A percentile compares a stretch with the other conserved stretches of the same genome.
phyloP scores from a whole-genome alignment of 2,113 vertebrate genomes.

The Poeciliopsis retropinna region DNA sequence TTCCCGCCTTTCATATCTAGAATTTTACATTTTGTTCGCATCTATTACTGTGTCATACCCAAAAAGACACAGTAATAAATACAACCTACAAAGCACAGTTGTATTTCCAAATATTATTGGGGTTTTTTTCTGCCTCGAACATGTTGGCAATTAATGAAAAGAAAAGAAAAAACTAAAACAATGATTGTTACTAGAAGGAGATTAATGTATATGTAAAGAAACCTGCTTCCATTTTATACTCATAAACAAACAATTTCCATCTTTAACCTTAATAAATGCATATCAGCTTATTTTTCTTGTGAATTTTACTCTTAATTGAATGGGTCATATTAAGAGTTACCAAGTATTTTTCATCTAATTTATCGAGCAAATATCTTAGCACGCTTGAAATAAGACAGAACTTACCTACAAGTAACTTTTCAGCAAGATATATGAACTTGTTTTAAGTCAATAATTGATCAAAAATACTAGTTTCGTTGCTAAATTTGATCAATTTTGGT shows the following conservation, averaged over 20 bases:
- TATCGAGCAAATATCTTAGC: too few relatives aligned
- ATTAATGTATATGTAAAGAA: not conserved
- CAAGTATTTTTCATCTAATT: too few relatives aligned
- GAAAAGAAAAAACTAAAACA: not conserved
- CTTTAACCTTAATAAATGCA: not conserved
- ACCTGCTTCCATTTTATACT: not conserved
- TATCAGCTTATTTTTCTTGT: not conserved
- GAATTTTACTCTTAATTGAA: too few relatives aligned
- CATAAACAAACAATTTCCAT: not conserved
- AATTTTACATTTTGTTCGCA: not conserved
- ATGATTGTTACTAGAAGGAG: not conserved
- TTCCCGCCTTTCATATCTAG: not conserved
- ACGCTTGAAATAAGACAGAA: too few relatives aligned
- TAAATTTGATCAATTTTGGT: too few relatives aligned
- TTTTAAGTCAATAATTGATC: too few relatives aligned
- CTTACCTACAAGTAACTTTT: too few relatives aligned
- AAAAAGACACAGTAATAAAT: not conserved
- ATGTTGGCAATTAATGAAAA: not conserved
- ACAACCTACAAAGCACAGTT: not conserved
- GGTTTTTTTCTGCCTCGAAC: not conserved
- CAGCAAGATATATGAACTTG: too few relatives aligned
- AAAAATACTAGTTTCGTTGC: too few relatives aligned
- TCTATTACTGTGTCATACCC: not conserved
- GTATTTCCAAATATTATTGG: not conserved
- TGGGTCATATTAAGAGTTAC: too few relatives aligned